These are phyloP conservation scores for Microcebus murinus DNA, from an alignment of 2,113 vertebrate genomes.

Conservation along the genomic window DNA sequence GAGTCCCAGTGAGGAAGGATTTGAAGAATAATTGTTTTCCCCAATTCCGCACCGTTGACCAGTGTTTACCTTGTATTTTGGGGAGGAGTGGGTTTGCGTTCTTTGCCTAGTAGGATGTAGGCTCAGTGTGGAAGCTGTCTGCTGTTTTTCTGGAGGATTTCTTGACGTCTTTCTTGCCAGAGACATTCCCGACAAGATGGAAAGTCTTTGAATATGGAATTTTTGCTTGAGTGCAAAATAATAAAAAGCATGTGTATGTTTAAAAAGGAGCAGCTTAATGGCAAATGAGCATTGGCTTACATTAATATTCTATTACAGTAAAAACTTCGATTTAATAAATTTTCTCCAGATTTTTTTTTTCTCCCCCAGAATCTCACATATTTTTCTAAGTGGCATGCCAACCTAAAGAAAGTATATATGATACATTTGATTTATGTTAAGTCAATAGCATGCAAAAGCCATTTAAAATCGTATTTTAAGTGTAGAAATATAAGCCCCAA, in stretches of 20 bases:
- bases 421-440: slow-evolving; percentile 89
- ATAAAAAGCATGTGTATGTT: slow-evolving; percentile 93
- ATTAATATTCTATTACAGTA: slow-evolving; percentile 93
- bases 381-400: slow-evolving; percentile 88
- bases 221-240: slow-evolving; percentile 91
- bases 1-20: slow-evolving; percentile 77
- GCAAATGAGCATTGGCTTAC: slow-evolving; percentile 90
- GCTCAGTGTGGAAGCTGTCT: slow-evolving; percentile 67
- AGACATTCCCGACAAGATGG: slow-evolving; percentile 89
- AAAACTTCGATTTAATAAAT: slow-evolving; percentile 92
- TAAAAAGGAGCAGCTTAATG: slow-evolving; percentile 89
- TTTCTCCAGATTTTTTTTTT: slow-evolving; percentile 84
- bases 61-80: slow-evolving; percentile 65
- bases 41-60: slow-evolving; percentile 72
- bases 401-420: slow-evolving; percentile 84
- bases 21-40: slow-evolving; percentile 84
- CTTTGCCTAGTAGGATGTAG: slow-evolving; percentile 68
- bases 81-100: slow-evolving; percentile 68
- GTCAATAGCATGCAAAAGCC: slow-evolving; percentile 85
- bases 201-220: slow-evolving; percentile 90
- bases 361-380: slow-evolving; percentile 80
- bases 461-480: slow-evolving; percentile 82
- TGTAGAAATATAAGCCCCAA: slow-evolving; percentile 85
- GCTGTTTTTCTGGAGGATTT: slow-evolving; percentile 79
- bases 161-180: slow-evolving; percentile 83